Evolutionary conservation across 2,797 vertebrate genomes (phyloP).

Genomic region (Bradypodion ventrale): DNA sequence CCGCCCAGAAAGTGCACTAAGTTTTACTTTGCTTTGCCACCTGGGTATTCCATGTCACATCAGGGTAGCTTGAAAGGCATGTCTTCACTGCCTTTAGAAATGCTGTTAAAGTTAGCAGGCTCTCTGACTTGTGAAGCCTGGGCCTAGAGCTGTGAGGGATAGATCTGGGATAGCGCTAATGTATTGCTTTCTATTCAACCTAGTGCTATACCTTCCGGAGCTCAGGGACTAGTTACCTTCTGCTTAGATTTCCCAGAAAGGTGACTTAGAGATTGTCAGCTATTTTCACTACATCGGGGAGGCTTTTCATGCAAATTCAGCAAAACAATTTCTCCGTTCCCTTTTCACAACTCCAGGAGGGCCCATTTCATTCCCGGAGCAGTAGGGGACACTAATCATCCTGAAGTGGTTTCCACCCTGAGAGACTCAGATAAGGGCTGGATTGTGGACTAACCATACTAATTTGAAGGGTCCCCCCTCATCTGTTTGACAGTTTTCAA

Average conservation of each 20-base stretch:
- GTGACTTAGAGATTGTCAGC: conserved; percentile 60
- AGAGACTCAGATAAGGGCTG: conserved; percentile 73
- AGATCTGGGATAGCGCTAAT: too few species aligned
- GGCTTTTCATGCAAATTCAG: conserved; percentile 73
- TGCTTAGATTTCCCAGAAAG: conserved; percentile 21
- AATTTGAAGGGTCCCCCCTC: conserved; percentile 51
- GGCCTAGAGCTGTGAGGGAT: too few species aligned
- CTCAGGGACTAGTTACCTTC: too few species aligned
- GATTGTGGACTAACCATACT: conserved; percentile 64
- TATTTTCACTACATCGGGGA: conserved; percentile 61
- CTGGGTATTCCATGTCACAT: too few species aligned
- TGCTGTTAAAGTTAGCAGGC: too few species aligned
- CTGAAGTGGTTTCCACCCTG: conserved; percentile 72
- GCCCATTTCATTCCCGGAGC: conserved; percentile 69
- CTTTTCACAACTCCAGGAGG: conserved; percentile 66
- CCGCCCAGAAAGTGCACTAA: too few species aligned
- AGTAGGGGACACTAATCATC: conserved; percentile 61
- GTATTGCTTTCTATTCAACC: too few species aligned
- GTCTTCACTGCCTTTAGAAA: too few species aligned
- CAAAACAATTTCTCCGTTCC: conserved; percentile 70
- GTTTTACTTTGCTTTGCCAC: too few species aligned
- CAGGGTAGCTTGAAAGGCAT: too few species aligned
- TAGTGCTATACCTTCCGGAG: too few species aligned
- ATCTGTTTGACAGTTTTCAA: conserved; percentile 65
- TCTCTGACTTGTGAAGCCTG: too few species aligned